Percentiles rank a stretch among this genome's conserved stretches.
phyloP scores from a whole-genome alignment of 1,140 invertebrate species.

The Pemphigus obesinymphae region DNA sequence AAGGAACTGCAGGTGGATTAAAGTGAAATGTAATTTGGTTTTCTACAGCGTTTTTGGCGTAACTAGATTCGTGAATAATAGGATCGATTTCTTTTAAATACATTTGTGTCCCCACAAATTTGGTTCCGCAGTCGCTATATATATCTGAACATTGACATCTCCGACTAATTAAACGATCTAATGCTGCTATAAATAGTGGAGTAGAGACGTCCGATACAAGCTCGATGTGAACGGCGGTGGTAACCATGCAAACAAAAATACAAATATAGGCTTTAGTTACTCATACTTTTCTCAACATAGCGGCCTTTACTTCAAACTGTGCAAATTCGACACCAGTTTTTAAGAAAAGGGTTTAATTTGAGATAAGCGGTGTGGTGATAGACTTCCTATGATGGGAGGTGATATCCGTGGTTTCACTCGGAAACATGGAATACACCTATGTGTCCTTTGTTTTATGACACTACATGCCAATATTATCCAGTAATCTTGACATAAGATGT shows the following conservation, averaged over 20 bases:
- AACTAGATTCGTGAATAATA: neutral
- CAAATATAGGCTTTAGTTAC: constrained; percentile 50
- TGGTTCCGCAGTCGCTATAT: neutral
- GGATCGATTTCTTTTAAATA: neutral
- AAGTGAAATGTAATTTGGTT: constrained; percentile 46
- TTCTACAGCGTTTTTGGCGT: neutral
- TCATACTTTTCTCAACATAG: neutral
- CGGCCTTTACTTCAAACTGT: constrained; percentile 46
- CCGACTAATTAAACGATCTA: too few relatives aligned
- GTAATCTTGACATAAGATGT: too few relatives aligned
- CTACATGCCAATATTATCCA: too few relatives aligned
- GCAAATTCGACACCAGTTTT: too few relatives aligned
- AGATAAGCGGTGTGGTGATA: too few relatives aligned
- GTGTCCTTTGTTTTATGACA: too few relatives aligned
- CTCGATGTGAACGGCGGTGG: constrained; percentile 50
- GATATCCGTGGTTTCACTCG: too few relatives aligned
- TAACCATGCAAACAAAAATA: constrained; percentile 52
- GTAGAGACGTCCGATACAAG: constrained; percentile 51
- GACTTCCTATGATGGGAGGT: too few relatives aligned
- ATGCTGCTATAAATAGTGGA: too few relatives aligned
- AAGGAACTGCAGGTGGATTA: constrained; percentile 48
- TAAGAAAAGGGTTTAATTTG: too few relatives aligned
- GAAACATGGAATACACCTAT: too few relatives aligned
- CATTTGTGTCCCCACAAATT: neutral
- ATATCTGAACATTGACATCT: neutral